Conservation (phyloP, 2,113 vertebrate genomes). For the Hyperopisus bebe region DNA sequence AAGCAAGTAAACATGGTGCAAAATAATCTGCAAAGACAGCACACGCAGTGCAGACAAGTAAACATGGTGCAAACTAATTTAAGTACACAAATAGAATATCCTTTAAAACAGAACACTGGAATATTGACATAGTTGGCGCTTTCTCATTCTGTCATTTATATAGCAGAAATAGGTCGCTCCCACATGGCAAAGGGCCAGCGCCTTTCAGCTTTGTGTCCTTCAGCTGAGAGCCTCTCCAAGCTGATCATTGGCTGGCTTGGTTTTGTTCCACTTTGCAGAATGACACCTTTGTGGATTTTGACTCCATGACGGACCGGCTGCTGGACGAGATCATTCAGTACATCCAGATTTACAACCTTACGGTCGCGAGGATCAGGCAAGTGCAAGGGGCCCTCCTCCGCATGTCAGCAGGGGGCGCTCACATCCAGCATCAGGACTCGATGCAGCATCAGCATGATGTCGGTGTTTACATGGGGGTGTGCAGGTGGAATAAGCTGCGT, state of each 20-base stretch:
- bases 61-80: background rate
- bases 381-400: background rate
- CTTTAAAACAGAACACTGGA: background rate
- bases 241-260: slow-evolving; percentile 20
- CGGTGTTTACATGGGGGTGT: background rate
- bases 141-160: background rate
- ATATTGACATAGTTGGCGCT: background rate
- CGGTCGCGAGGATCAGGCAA: slow-evolving; percentile 97
- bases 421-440: background rate
- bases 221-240: background rate
- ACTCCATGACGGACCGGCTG: slow-evolving; percentile 95
- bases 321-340: slow-evolving; percentile 98
- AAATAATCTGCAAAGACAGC: too few species aligned
- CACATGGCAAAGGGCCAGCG: background rate
- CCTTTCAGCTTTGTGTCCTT: background rate
- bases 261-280: slow-evolving; percentile 65
- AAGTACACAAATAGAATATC: background rate
- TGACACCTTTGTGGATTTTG: slow-evolving; percentile 99
- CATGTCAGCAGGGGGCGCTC: background rate
- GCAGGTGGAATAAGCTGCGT: background rate
- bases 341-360: slow-evolving; percentile 95
- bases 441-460: background rate
- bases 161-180: background rate
- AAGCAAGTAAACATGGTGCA: too few species aligned
- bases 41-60: background rate